Evolutionary conservation across 2,888 invertebrate species (phyloP), one percentile per base, ranked within the genome.

Genomic region (Drosophila anomalata): DNA sequence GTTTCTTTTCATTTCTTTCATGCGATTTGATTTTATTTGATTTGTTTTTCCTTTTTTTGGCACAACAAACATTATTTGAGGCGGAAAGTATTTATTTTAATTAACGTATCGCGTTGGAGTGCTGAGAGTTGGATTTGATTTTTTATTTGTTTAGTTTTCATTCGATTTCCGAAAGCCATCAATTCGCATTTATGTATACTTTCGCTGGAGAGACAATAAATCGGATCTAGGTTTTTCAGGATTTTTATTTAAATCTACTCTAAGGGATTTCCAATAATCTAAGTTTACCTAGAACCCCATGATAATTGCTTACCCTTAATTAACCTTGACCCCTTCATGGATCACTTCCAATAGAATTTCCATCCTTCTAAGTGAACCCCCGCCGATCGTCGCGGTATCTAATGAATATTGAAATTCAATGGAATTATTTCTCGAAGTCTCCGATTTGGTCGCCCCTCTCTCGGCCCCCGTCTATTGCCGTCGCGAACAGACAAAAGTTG

Each of bases 71-170:
- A 46, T 50, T 46, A 63, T 74, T 53, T 53, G 78, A 81, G 82
- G 82, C 82, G 82, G 82, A 82, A 82, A 82, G 87, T 87, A 82
- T 82, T 82, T 81, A 82, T 87, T 84, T 82, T 84, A 87, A 82
- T 87, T 85, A 83, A 86, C 76, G 76, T 58, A 70, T 54, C 55
- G 68, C 78, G 83, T 77, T 76, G 74, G 72, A 72, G 72, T 71
- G 72, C 44, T 46, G 44, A 39, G 26, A 51, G 55, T 70, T 33
- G 52, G 17, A 36, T 51, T 44, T 46, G 44, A 14, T 53, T 46
- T 7, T 52, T 14, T 2, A 14, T 39, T 39, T 39, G 42, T 17
- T 44, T 44, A 12, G 22, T 33, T 52, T 53, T 61, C 61, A 62
- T 53, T 67, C 60, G 67, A 79, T 82, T 85, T 82, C 83, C 86